These are phyloP conservation scores for Coecobrya sp. DNA, from an alignment of 2,888 invertebrate genomes.

Conservation along the genomic window DNA sequence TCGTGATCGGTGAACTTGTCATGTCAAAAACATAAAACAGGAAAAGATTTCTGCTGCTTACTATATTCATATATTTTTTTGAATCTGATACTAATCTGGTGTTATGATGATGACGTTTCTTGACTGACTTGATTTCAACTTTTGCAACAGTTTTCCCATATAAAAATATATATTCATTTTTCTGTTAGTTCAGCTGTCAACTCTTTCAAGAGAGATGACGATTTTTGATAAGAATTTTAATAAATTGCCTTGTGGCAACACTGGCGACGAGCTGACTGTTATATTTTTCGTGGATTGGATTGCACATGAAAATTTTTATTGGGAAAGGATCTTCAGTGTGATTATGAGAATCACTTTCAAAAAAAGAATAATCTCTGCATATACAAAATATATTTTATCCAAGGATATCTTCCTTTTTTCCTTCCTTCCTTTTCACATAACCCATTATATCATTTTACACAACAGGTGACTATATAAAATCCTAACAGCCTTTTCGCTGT, in stretches of 20 bases:
- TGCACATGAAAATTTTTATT: constrained; percentile 61
- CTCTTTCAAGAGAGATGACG: background rate
- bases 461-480: background rate
- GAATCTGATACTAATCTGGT: background rate
- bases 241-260: no score
- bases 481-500: background rate
- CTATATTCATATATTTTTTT: no score
- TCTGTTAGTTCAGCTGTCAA: background rate
- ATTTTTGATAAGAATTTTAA: background rate
- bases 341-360: background rate
- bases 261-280: no score
- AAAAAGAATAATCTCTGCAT: no score
- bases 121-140: background rate
- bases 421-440: background rate
- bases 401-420: background rate
- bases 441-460: background rate
- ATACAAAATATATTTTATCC: background rate
- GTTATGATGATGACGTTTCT: background rate
- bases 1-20: background rate
- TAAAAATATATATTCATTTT: no score
- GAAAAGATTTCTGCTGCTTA: constrained; percentile 9
- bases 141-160: no score
- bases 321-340: constrained; percentile 26
- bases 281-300: background rate
- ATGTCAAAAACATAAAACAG: background rate